These are phyloP conservation scores for Hypomesus transpacificus DNA, from an alignment of 2,113 vertebrate species.

Conservation along the genomic window DNA sequence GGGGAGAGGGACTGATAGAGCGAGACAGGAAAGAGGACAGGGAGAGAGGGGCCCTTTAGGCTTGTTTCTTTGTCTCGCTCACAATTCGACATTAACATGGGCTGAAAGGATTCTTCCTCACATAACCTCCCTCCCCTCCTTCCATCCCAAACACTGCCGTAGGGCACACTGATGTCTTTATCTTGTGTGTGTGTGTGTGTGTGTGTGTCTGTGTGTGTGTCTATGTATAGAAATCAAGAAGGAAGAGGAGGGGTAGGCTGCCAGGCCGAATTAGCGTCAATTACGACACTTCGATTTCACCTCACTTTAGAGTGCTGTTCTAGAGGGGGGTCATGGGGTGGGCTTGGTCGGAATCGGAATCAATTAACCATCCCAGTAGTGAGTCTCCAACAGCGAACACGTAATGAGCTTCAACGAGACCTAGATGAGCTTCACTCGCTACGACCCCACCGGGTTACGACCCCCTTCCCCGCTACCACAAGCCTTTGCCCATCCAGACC, in stretches of 20 bases:
- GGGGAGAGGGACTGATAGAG: slow-evolving; percentile 29
- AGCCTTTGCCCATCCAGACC: background rate
- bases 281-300: slow-evolving; percentile 49
- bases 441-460: slow-evolving; percentile 7
- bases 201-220: slow-evolving; percentile 13
- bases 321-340: slow-evolving; percentile 37
- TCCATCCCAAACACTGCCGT: slow-evolving; percentile 33
- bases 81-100: slow-evolving; percentile 59
- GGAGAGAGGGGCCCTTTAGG: slow-evolving; percentile 37
- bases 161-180: slow-evolving; percentile 50
- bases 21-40: slow-evolving; percentile 51
- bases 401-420: slow-evolving; percentile 34
- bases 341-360: slow-evolving; percentile 41
- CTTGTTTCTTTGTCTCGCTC: slow-evolving; percentile 48
- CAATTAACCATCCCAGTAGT: slow-evolving; percentile 28
- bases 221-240: background rate
- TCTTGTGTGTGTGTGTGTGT: slow-evolving; percentile 5
- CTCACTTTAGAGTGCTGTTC: slow-evolving; percentile 51
- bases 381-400: slow-evolving; percentile 48
- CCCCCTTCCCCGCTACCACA: no score
- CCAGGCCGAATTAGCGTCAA: slow-evolving; percentile 56
- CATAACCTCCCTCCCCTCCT: slow-evolving; percentile 33
- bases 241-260: slow-evolving; percentile 24
- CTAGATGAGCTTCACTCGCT: slow-evolving; percentile 34
- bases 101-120: slow-evolving; percentile 63